Percentiles rank a stretch among this genome's conserved stretches.
Conservation (phyloP, 2,888 invertebrate genomes). For the Archips xylosteana region DNA sequence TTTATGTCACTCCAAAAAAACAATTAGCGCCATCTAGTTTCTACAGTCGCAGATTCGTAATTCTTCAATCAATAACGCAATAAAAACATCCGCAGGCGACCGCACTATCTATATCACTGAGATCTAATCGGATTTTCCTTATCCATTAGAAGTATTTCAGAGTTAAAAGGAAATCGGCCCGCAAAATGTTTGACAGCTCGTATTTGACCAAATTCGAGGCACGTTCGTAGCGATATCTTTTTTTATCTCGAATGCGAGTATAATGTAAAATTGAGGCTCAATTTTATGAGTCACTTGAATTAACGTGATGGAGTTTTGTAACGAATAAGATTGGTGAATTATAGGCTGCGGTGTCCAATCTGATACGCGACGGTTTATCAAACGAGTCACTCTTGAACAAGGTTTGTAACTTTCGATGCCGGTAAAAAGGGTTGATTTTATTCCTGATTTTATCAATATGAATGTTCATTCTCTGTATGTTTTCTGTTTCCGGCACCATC, state of each 20-base stretch:
- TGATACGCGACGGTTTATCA: slow-evolving; percentile 1
- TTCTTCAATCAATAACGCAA: slow-evolving; percentile 8
- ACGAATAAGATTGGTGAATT: slow-evolving; percentile 13
- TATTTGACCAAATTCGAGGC: slow-evolving; percentile 36
- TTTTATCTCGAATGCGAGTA: slow-evolving; percentile 36
- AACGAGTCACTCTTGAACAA: background rate
- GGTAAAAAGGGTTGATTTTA: background rate
- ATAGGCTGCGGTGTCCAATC: background rate
- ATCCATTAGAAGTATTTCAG: slow-evolving; percentile 25
- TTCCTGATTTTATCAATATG: background rate
- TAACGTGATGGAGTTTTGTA: slow-evolving; percentile 19
- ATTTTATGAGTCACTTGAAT: slow-evolving; percentile 33
- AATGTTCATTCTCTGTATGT: background rate
- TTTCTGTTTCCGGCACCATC: background rate
- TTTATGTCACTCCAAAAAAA: background rate
- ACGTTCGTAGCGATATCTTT: slow-evolving; percentile 35
- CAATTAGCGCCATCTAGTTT: background rate
- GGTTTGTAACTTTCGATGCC: background rate
- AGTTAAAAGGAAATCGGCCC: slow-evolving; percentile 27
- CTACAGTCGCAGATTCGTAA: background rate
- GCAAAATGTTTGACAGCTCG: slow-evolving; percentile 37
- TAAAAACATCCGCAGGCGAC: slow-evolving; percentile 11
- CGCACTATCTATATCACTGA: slow-evolving; percentile 18
- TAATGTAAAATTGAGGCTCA: slow-evolving; percentile 36
- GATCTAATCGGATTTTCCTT: slow-evolving; percentile 29